Percentiles rank a stretch among this genome's conserved stretches.
These are phyloP conservation scores for Sebastes steindachneri DNA, from an alignment of 2,797 vertebrate species.

Conservation along the genomic window DNA sequence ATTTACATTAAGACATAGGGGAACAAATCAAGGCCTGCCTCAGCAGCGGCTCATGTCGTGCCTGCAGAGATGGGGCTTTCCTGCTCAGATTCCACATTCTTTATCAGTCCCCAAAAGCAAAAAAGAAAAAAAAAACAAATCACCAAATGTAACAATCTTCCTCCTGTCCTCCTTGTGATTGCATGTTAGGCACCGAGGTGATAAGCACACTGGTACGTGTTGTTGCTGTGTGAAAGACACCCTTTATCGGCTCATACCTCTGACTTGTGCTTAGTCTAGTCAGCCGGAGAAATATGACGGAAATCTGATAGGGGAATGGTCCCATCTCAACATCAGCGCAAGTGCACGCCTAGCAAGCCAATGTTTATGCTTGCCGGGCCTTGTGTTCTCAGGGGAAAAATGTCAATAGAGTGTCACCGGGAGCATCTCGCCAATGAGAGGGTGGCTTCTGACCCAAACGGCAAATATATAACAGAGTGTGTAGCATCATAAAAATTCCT, in stretches of 20 bases:
- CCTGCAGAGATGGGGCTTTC: slow-evolving; percentile 64
- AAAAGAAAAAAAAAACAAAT: slow-evolving; percentile 80
- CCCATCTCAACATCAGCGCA: slow-evolving; percentile 85
- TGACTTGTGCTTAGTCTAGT: slow-evolving; percentile 90
- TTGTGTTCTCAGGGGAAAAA: slow-evolving; percentile 81
- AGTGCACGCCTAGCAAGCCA: slow-evolving; percentile 80
- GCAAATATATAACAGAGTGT: slow-evolving; percentile 9
- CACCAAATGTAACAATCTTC: slow-evolving; percentile 90
- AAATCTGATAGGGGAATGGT: slow-evolving; percentile 84
- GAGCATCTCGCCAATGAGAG: slow-evolving; percentile 57
- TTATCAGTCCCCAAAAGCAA: slow-evolving; percentile 79
- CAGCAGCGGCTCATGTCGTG: slow-evolving; percentile 59
- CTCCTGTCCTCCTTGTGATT: slow-evolving; percentile 85
- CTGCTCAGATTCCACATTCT: slow-evolving; percentile 76
- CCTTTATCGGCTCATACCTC: slow-evolving; percentile 88
- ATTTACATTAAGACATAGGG: slow-evolving; percentile 78
- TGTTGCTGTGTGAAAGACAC: slow-evolving; percentile 90
- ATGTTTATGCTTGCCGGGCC: slow-evolving; percentile 83
- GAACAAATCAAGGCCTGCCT: slow-evolving; percentile 75
- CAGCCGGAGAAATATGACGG: slow-evolving; percentile 86
- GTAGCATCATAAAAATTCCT: slow-evolving; percentile 1
- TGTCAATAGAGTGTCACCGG: slow-evolving; percentile 81
- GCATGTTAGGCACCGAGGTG: slow-evolving; percentile 86
- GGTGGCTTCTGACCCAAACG: slow-evolving; percentile 43
- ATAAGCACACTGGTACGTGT: slow-evolving; percentile 89